phyloP scores from a whole-genome alignment of 2,113 vertebrate species.

The Pelusios castaneus region DNA sequence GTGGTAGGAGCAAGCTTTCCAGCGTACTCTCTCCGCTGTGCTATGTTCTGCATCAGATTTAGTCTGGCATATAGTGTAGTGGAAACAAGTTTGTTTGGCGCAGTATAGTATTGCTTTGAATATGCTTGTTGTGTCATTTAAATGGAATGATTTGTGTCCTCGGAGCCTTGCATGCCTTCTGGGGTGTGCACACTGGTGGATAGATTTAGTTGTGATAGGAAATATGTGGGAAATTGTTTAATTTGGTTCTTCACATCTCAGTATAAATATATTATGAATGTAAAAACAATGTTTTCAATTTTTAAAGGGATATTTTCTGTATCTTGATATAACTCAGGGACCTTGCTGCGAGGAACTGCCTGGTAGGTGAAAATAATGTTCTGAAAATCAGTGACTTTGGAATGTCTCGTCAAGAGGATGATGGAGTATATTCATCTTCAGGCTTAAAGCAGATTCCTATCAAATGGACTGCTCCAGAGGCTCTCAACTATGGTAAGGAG shows the following conservation, averaged over 20 bases:
- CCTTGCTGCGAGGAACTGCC: conserved; percentile 96
- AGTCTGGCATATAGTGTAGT: fast-evolving
- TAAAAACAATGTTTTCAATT: conserved; percentile 17
- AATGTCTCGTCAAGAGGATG: conserved; percentile 97
- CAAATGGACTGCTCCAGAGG: conserved; percentile 99
- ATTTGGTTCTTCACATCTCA: conserved; percentile 5
- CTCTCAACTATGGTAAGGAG: conserved; percentile 93
- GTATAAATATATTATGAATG: conserved; percentile 24
- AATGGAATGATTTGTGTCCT: background rate
- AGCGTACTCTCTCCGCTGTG: background rate
- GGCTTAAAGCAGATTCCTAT: conserved; percentile 99
- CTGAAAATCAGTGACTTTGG: conserved; percentile 99
- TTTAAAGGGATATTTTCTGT: conserved; percentile 53
- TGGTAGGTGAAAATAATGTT: conserved; percentile 90
- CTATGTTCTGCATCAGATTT: background rate
- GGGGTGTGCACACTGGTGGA: background rate
- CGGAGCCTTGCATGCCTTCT: background rate
- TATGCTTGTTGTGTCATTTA: conserved; percentile 21
- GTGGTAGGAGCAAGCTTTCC: background rate
- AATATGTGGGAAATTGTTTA: conserved; percentile 6
- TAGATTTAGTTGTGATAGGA: conserved; percentile 30
- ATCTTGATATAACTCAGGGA: conserved; percentile 82
- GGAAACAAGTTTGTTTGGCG: background rate
- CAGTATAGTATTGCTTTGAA: background rate
- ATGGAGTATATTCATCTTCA: conserved; percentile 95